Percentiles rank a stretch among this genome's conserved stretches.
These are phyloP conservation scores for Passer montanus DNA, from an alignment of 2,113 vertebrate species.

Conservation along the genomic window DNA sequence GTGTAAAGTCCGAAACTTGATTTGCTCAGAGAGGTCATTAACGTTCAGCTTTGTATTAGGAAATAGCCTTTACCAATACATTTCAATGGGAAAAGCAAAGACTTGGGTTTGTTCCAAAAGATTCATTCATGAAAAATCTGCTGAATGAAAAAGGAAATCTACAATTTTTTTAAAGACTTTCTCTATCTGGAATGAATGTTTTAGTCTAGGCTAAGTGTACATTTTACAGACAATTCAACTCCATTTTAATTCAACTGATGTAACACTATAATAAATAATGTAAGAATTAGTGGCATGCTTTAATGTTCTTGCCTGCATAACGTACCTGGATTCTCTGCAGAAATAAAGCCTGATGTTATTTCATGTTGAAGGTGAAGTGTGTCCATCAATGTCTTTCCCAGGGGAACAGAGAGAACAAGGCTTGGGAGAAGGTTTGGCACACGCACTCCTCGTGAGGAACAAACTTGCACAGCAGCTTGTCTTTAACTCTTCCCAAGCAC, in stretches of 20 bases:
- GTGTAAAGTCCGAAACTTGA: neutral
- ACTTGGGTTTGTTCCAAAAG: neutral
- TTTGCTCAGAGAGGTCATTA: conserved; percentile 16
- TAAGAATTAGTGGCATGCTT: neutral
- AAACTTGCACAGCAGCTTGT: neutral
- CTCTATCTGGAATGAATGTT: neutral
- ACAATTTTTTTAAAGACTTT: neutral
- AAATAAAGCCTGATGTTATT: neutral
- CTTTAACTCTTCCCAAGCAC: conserved; percentile 2
- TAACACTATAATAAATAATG: neutral
- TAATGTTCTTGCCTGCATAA: neutral
- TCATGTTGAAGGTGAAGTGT: neutral
- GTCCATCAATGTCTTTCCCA: neutral
- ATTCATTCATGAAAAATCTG: conserved; percentile 40
- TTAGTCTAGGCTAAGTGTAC: neutral
- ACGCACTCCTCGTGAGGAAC: neutral
- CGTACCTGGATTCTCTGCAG: neutral
- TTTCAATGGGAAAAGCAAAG: neutral
- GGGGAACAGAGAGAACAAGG: neutral
- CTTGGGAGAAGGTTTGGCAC: neutral
- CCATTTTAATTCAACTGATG: neutral
- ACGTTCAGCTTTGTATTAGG: neutral
- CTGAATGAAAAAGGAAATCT: neutral
- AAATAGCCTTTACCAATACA: neutral
- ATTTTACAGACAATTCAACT: neutral